Conservation (phyloP, 2,888 invertebrate species). For the Drosophila setosimentum region DNA sequence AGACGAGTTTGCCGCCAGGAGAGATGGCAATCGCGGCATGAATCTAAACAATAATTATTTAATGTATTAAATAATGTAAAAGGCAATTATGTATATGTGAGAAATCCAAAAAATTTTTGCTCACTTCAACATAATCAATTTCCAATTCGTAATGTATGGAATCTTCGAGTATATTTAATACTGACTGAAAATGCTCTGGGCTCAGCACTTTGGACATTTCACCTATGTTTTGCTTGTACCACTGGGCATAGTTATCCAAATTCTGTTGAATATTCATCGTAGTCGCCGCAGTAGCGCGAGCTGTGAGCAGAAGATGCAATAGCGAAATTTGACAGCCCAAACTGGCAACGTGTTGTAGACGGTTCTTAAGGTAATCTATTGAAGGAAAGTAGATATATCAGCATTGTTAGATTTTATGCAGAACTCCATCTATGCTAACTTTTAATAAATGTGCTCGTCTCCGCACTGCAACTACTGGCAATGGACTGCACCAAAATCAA, state of each 20-base stretch:
- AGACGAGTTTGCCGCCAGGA: slow-evolving; percentile 83
- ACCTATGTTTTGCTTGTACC: slow-evolving; percentile 83
- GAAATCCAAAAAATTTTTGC: not conserved
- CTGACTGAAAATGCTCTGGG: slow-evolving; percentile 73
- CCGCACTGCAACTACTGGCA: slow-evolving; percentile 48
- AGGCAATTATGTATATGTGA: not conserved
- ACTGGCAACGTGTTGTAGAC: slow-evolving; percentile 71
- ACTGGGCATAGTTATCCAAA: slow-evolving; percentile 80
- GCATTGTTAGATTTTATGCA: not conserved
- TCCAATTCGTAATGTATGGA: slow-evolving; percentile 79
- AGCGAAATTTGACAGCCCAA: slow-evolving; percentile 61
- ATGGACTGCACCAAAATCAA: slow-evolving; percentile 79
- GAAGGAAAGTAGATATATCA: slow-evolving; percentile 2
- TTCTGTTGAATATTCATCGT: slow-evolving; percentile 74
- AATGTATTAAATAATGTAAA: too few relatives aligned
- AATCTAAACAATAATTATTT: slow-evolving; percentile 61
- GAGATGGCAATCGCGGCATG: slow-evolving; percentile 81
- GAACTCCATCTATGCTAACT: slow-evolving; percentile 50
- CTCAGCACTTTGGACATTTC: slow-evolving; percentile 82
- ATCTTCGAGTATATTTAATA: slow-evolving; percentile 72
- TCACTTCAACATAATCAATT: slow-evolving; percentile 80
- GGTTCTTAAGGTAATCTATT: slow-evolving; percentile 78
- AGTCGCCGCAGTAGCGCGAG: slow-evolving; percentile 76
- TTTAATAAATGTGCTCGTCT: slow-evolving; percentile 62
- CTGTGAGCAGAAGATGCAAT: slow-evolving; percentile 78